Percentiles rank a stretch among this genome's conserved stretches.
Evolutionary conservation across 2,797 vertebrate genomes (phyloP).

Genomic region (Sphaeramia orbicularis): DNA sequence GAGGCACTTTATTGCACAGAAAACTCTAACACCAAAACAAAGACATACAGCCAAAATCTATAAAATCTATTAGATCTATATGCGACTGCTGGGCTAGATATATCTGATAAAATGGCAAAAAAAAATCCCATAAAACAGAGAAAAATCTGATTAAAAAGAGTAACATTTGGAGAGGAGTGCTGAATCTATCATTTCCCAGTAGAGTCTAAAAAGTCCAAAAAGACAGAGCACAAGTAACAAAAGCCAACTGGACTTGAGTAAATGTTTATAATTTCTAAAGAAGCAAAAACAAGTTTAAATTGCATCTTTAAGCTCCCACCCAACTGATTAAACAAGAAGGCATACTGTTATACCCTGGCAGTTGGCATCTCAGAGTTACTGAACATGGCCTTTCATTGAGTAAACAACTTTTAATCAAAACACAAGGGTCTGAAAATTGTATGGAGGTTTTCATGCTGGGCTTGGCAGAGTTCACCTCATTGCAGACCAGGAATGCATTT

Average conservation of each 20-base stretch:
- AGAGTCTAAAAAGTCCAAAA: conserved; percentile 17
- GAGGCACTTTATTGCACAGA: too few species aligned
- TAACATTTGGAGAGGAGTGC: conserved; percentile 65
- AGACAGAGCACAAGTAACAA: conserved; percentile 1
- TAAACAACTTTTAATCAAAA: conserved; percentile 76
- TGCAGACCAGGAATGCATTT: conserved; percentile 76
- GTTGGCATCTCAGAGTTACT: conserved; percentile 34
- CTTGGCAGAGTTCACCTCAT: conserved; percentile 70
- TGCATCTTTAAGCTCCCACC: conserved; percentile 34
- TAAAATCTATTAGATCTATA: too few species aligned
- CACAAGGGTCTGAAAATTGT: conserved; percentile 41
- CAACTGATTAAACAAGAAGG: conserved; percentile 65
- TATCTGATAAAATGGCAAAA: too few species aligned
- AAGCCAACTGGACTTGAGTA: conserved; percentile 9
- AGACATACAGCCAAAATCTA: too few species aligned
- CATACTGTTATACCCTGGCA: conserved; percentile 30
- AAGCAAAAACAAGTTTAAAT: conserved; percentile 27
- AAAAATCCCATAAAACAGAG: too few species aligned
- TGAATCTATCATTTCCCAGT: conserved; percentile 37
- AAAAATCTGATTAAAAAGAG: conserved; percentile 73
- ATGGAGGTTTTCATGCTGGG: conserved; percentile 46
- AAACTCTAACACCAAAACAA: too few species aligned
- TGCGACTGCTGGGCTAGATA: too few species aligned
- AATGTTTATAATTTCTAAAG: conserved; percentile 48
- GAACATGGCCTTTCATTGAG: conserved; percentile 57